Base-by-base conservation (phyloP, 2,797 vertebrate species). In the Sciurus vulgaris region DNA sequence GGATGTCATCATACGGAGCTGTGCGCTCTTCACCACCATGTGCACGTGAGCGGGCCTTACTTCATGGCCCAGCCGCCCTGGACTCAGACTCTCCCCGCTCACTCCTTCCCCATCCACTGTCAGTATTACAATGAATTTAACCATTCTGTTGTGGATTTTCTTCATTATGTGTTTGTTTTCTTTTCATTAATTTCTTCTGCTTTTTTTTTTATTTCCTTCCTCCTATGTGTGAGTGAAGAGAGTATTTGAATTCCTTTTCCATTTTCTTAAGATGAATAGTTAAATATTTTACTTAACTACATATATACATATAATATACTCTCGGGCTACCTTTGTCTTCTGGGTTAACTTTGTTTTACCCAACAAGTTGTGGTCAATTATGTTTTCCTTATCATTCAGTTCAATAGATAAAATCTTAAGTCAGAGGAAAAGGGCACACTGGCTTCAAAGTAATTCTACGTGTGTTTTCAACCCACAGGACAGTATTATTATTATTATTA, bases 241-340 rank as follows among this genome's bases (percentile, higher is more conserved):
- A 51, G 84, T 79, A 76, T 76, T 82, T 61, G 10, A 28, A 67
- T 61, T 86, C n/a, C 47, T 85, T 89, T 93, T 49, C 56, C 17
- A 63, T 59, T 17, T 86, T 90, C 82, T 81, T 69, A 35, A 81
- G 49, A 47, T 38, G 11, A 28, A 77, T 44, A 54, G 38, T 35
- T 69, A 81, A 65, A 79, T 30, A 5, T 30, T 56, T 61, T 47
- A 81, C 35, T 35, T 86, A 61, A 28, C 30, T 30, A 63, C 28
- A 63, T 22, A 63, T 28, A n/a, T 30, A 67, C 30, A n/a, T 2
- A n/a, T 5, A 67, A 20, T 14, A 65, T 30, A 14, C 30, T 84
- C 65, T 89, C 54, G 35, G 56, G 12, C 33, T 59, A 14, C 49
- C 30, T 47, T 79, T 54, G 90, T 95, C 56, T 18, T 61, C 14